phyloP scores from a whole-genome alignment of 2,113 vertebrate genomes.

The Ornithorhynchus anatinus region DNA sequence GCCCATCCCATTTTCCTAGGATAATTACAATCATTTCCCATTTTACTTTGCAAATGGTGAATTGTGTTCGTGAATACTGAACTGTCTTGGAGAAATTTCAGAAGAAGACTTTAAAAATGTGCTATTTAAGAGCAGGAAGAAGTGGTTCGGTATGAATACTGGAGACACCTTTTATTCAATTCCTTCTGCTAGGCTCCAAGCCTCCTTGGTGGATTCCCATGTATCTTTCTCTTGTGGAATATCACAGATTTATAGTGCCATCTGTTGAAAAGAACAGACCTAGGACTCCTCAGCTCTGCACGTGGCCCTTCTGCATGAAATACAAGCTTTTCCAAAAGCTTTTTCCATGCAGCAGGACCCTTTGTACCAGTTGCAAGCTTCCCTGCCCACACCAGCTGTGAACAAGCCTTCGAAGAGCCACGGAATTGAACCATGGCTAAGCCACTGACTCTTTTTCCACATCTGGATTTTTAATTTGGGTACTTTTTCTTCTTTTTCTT shows the following conservation, averaged over 20 bases:
- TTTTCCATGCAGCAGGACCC: not conserved
- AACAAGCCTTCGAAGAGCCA: not conserved
- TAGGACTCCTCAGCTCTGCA: constrained; percentile 35
- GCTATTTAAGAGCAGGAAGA: constrained; percentile 33
- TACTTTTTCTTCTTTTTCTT: not conserved
- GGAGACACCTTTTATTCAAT: constrained; percentile 14
- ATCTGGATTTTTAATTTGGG: constrained; percentile 16
- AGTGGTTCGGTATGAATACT: not conserved
- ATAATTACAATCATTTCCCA: not conserved
- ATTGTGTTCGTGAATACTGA: not conserved
- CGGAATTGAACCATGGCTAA: constrained; percentile 9
- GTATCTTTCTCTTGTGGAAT: constrained; percentile 45
- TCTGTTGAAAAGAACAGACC: constrained; percentile 48
- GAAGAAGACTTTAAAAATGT: constrained; percentile 18
- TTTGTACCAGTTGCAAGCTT: constrained; percentile 35
- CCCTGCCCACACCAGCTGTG: not conserved
- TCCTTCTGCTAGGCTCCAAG: constrained; percentile 19
- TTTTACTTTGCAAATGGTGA: not conserved
- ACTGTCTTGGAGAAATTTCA: not conserved
- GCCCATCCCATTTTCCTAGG: not conserved
- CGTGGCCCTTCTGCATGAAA: constrained; percentile 24
- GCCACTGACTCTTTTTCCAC: constrained; percentile 26
- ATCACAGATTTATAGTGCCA: constrained; percentile 51
- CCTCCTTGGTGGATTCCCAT: constrained; percentile 34
- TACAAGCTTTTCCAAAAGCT: not conserved